Evolutionary conservation across 2,888 invertebrate genomes (phyloP), one percentile per base, ranked within the genome.

Genomic region (Platycheirus albimanus): DNA sequence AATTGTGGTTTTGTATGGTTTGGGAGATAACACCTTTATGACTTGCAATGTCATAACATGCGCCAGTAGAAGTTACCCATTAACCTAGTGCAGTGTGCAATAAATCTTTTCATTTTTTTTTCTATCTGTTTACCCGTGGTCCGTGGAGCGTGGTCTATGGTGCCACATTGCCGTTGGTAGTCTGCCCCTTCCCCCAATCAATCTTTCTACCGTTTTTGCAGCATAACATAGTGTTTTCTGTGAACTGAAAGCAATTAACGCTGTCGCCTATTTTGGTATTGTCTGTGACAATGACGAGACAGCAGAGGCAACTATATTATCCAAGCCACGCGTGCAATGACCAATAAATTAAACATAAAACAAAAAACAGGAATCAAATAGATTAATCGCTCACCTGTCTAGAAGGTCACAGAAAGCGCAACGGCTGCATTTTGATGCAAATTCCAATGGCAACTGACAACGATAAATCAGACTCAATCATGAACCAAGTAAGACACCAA

Each of bases 371-470:
- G 17, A 52, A 33, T 33, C 15, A 13, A 30, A 15, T 15, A 51
- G 28, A 52, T 52, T 52, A 52, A 52, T 52, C 52, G 52, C 28
- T 33, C 52, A 52, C 30, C 52, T 30, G 30, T 33, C 52, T 6
- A 30, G 30, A 52, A 52, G 30, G 11, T 52, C 52, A 30, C 52
- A 52, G 17, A 51, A 52, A 24, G 11, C 36, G 13, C 56, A 41
- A 13, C 20, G 38, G 56, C 11, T 56, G 38, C 56, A 38, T 56
- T 41, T 41, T 20, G 19, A 56, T 56, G 41, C 41, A 56, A 38
- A n/a, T n/a, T n/a, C n/a, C n/a, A n/a, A 56, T 38, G 56, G 5
- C 41, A 30, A 52, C 17, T 1, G 30, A 33, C 30, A 3, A 56
- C 13, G 38, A 56, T 56, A 38, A 56, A 56, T 56, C 28, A 30